Conservation (phyloP, 2,797 vertebrate genomes). For the Cossypha dichroa region DNA sequence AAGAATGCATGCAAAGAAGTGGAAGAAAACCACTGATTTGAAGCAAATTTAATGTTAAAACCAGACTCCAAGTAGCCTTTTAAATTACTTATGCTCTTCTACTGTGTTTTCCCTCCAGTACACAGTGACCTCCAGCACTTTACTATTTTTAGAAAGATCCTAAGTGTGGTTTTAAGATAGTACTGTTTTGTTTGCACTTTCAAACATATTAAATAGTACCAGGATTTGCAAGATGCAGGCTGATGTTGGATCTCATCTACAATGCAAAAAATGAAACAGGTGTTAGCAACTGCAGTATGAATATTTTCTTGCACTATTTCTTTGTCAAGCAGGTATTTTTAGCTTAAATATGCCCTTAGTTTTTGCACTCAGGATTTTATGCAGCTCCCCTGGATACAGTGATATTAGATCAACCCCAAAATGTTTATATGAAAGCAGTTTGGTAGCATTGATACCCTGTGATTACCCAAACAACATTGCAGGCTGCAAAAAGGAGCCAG, state of each 20-base stretch:
- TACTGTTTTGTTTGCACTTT: background rate
- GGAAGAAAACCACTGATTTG: background rate
- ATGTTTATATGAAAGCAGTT: background rate
- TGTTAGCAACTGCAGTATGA: background rate
- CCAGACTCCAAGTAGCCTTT: background rate
- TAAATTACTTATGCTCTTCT: background rate
- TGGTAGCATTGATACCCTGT: background rate
- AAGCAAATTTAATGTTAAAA: background rate
- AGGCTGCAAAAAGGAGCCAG: background rate
- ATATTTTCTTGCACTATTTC: background rate
- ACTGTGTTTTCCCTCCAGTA: background rate
- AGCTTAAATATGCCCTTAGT: background rate
- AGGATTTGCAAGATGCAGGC: background rate
- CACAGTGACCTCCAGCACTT: background rate
- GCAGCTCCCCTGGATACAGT: background rate
- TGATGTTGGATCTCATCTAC: background rate
- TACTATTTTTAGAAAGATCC: background rate
- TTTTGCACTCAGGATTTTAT: background rate
- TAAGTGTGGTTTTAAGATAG: background rate
- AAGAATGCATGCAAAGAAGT: background rate
- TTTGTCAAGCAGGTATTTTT: background rate
- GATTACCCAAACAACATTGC: background rate
- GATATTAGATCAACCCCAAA: background rate
- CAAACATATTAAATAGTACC: background rate
- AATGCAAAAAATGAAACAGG: background rate